Percentiles rank a stretch among this genome's conserved stretches.
These are phyloP conservation scores for Peromyscus maniculatus DNA, from an alignment of 2,113 vertebrate genomes.

Conservation along the genomic window DNA sequence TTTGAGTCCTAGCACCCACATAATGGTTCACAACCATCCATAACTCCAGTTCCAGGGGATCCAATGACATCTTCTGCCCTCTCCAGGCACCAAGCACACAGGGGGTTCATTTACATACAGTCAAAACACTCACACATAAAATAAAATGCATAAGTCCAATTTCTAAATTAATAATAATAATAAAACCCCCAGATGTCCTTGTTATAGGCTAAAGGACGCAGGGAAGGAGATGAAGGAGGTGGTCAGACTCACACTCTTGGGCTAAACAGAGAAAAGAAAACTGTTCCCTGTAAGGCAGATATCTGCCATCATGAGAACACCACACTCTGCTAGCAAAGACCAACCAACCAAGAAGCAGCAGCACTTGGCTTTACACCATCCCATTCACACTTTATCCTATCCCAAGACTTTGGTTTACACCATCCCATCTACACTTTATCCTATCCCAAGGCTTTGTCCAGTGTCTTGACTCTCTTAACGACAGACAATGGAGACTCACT, in stretches of 20 bases:
- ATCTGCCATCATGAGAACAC: not conserved
- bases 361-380: not conserved
- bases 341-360: not conserved
- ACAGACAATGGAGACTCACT: not conserved
- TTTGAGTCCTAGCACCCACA: not conserved
- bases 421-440: not conserved
- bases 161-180: not conserved
- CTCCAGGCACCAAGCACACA: not conserved
- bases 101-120: not conserved
- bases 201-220: not conserved
- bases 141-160: not conserved
- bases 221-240: not conserved
- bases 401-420: not conserved
- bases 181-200: not conserved
- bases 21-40: not conserved
- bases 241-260: not conserved
- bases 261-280: not conserved
- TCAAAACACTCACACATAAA: not conserved
- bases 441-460: not conserved
- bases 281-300: too few relatives aligned
- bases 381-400: not conserved
- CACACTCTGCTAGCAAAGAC: not conserved
- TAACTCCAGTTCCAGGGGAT: not conserved
- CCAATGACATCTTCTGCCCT: not conserved
- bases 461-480: not conserved